A percentile compares a stretch with the other conserved stretches of the same genome.
Evolutionary conservation across 1,140 invertebrate species (phyloP).

Genomic region (Pogonus chalceus): DNA sequence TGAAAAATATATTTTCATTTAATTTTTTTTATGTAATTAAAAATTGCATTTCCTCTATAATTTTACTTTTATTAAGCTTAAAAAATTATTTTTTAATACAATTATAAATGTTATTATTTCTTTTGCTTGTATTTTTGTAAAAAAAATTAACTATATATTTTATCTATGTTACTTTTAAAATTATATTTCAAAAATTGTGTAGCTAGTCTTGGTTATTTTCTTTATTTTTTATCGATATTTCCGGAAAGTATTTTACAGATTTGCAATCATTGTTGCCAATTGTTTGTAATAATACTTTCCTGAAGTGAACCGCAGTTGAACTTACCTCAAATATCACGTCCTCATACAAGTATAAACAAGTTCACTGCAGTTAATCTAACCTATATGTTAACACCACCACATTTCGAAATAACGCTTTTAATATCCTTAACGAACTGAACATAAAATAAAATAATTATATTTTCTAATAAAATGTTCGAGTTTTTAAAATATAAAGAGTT

Average conservation of each 20-base stretch:
- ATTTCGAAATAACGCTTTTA: no score
- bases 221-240: no score
- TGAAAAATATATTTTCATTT: not conserved
- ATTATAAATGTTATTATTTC: conserved; percentile 1
- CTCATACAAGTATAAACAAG: no score
- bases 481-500: not conserved
- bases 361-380: no score
- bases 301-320: no score
- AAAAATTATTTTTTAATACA: conserved; percentile 3
- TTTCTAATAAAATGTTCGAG: conserved; percentile 4
- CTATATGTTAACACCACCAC: no score
- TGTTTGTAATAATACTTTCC: no score
- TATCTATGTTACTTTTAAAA: not conserved
- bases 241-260: no score
- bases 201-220: not conserved
- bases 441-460: not conserved
- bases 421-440: no score
- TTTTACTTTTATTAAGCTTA: not conserved
- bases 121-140: conserved; percentile 1
- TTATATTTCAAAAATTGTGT: not conserved
- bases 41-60: not conserved
- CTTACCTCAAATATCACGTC: no score
- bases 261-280: no score
- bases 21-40: not conserved
- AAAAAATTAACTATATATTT: not conserved